Percentiles rank a stretch among this genome's conserved stretches.
phyloP scores from a whole-genome alignment of 1,140 invertebrate species.

The Littorina saxatilis region DNA sequence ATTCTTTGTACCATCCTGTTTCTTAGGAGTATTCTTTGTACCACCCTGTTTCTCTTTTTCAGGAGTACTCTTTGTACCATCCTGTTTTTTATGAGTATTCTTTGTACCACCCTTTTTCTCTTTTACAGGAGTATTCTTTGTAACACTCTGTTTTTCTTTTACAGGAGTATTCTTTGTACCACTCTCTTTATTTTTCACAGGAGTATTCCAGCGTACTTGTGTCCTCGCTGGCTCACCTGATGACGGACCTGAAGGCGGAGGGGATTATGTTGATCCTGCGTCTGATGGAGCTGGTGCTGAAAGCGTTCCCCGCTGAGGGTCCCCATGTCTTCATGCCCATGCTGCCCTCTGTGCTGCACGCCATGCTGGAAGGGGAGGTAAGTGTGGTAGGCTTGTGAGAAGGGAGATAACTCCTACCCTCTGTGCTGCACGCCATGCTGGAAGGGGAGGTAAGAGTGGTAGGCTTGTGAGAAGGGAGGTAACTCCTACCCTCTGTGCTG shows the following conservation, averaged over 20 bases:
- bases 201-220: constrained; percentile 82
- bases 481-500: too few species aligned
- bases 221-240: constrained; percentile 81
- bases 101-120: too few species aligned
- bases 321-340: constrained; percentile 72
- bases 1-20: too few species aligned
- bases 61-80: too few species aligned
- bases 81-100: too few species aligned
- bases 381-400: constrained; percentile 78
- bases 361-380: constrained; percentile 81
- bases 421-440: constrained; percentile 77
- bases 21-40: too few species aligned
- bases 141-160: too few species aligned
- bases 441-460: constrained; percentile 79
- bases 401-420: constrained; percentile 56
- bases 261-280: constrained; percentile 85
- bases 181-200: too few species aligned
- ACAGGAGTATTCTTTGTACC: too few species aligned
- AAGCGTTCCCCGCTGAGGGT: constrained; percentile 77
- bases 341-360: constrained; percentile 70
- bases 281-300: constrained; percentile 77
- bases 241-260: constrained; percentile 87
- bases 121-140: too few species aligned
- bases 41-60: too few species aligned
- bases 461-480: too few species aligned